Percentiles rank a stretch among this genome's conserved stretches.
Evolutionary conservation across 2,888 invertebrate species (phyloP).

Genomic region (Gibbula magus): DNA sequence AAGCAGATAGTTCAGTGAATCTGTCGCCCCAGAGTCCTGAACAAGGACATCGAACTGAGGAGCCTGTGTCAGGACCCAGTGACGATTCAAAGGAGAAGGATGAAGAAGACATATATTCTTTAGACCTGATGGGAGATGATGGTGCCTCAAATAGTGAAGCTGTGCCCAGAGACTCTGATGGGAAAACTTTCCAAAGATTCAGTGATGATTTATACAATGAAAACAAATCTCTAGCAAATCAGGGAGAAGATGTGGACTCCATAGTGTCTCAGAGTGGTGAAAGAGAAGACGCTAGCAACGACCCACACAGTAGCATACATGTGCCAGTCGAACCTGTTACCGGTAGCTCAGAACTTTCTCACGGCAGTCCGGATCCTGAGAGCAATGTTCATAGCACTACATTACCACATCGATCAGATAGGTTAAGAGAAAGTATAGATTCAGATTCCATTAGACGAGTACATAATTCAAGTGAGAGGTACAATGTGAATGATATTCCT

Average conservation of each 20-base stretch:
- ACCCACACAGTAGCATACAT: too few relatives aligned
- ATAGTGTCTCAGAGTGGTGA: slow-evolving; percentile 8
- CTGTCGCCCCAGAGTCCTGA: neutral
- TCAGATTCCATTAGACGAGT: neutral
- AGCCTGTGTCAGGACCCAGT: too few relatives aligned
- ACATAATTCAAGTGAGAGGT: slow-evolving; percentile 20
- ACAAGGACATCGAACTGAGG: neutral
- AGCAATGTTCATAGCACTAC: neutral
- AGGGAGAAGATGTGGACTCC: neutral
- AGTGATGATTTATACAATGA: neutral
- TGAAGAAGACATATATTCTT: slow-evolving; percentile 27
- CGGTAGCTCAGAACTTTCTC: neutral
- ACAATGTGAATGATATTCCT: slow-evolving; percentile 31
- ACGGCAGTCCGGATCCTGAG: neutral
- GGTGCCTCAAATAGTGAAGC: neutral
- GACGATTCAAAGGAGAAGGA: slow-evolving; percentile 27
- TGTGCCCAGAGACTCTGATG: neutral
- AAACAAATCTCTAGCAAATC: neutral
- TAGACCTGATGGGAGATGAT: slow-evolving; percentile 41
- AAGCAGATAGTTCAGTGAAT: neutral
- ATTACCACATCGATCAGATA: neutral
- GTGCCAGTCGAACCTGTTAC: neutral
- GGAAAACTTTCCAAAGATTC: neutral
- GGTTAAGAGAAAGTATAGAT: neutral
- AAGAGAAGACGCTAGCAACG: neutral